A percentile compares a stretch with the other conserved stretches of the same genome.
Evolutionary conservation across 2,113 vertebrate genomes (phyloP).

Genomic region (Callospermophilus lateralis): DNA sequence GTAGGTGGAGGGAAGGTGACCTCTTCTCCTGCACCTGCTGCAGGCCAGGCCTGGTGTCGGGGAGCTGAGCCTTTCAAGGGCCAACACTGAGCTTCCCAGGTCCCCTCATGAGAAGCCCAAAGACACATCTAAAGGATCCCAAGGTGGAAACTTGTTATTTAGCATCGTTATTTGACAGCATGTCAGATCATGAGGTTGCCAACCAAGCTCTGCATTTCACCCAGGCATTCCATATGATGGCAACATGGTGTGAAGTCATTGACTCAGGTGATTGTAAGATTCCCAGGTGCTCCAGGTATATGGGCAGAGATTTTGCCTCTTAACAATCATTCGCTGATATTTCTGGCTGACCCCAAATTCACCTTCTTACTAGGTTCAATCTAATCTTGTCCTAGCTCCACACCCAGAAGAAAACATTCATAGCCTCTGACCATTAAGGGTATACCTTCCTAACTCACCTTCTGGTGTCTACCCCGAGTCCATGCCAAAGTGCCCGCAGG

Average conservation of each 20-base stretch:
- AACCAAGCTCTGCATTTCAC: neutral
- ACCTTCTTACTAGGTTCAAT: neutral
- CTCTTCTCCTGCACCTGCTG: too few species aligned
- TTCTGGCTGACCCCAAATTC: neutral
- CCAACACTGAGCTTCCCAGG: neutral
- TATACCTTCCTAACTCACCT: fast-evolving
- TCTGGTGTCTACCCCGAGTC: fast-evolving
- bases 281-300: fast-evolving
- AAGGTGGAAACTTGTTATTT: neutral
- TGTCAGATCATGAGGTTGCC: fast-evolving
- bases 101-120: neutral
- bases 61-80: fast-evolving
- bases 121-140: too few species aligned
- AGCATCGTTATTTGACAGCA: neutral
- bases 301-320: fast-evolving
- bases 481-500: fast-evolving
- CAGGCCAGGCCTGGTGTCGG: fast-evolving
- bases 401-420: fast-evolving
- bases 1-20: too few species aligned
- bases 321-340: neutral
- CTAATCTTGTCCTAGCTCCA: neutral
- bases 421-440: fast-evolving
- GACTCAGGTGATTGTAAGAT: fast-evolving
- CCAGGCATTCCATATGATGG: fast-evolving
- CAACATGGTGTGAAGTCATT: fast-evolving